Conservation (phyloP, 1,140 invertebrate genomes). For the Achroia grisella region DNA sequence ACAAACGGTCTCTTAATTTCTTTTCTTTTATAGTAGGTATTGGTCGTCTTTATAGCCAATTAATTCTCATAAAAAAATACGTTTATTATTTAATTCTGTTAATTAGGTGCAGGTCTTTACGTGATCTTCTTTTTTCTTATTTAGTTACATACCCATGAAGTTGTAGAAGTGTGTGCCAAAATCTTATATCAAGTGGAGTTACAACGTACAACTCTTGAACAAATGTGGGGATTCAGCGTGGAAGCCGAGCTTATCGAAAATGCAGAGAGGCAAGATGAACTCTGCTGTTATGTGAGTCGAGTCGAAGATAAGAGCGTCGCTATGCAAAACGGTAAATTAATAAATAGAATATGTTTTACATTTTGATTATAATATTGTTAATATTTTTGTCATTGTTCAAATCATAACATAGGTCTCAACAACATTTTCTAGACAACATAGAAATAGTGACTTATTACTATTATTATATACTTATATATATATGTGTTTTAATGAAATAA, state of each 20-base stretch:
- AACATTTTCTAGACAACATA: too few species aligned
- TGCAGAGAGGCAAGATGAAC: conserved; percentile 94
- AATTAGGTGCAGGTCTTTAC: background rate
- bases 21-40: too few species aligned
- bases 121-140: conserved; percentile 17
- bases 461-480: too few species aligned
- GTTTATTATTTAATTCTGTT: too few species aligned
- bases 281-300: conserved; percentile 96
- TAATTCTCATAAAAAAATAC: too few species aligned
- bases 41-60: too few species aligned
- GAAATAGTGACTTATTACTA: too few species aligned
- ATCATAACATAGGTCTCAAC: too few species aligned
- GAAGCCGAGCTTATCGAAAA: conserved; percentile 98
- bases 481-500: too few species aligned
- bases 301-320: conserved; percentile 96
- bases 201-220: conserved; percentile 88
- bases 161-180: conserved; percentile 97
- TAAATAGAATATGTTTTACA: background rate
- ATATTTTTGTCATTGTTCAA: too few species aligned
- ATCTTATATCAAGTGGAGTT: conserved; percentile 97
- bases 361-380: too few species aligned
- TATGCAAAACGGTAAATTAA: conserved; percentile 89
- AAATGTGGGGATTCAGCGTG: conserved; percentile 98
- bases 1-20: too few species aligned
- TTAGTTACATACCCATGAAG: conserved; percentile 94